Base-by-base conservation (phyloP, 2,888 invertebrate species). In the Spatulosminthurus flaviceps region DNA sequence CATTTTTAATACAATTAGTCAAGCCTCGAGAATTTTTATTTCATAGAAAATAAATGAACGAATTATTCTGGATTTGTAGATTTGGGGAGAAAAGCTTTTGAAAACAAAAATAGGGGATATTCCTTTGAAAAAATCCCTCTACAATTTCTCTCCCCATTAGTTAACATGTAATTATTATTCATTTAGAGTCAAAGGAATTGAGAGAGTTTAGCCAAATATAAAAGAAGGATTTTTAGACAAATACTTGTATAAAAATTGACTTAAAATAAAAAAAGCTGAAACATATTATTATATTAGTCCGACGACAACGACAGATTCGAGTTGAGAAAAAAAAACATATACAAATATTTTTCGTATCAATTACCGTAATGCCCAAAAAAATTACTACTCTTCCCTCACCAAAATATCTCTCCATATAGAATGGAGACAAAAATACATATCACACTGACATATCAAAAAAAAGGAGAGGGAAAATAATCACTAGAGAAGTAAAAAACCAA, bases 231-330 rank as follows among this genome's bases (percentile, higher is more conserved):
- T 34, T 7, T 34, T 7, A 34, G 16, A 13, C 22, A 69, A 28
- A 24, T 28, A 69, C 24, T 34, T 34, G 34, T 9, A 34, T 34
- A 34, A 4, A 34, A 34, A 34, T 34, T 34, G 4, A 34, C 34
- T 34, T 34, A 9, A 9, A n/a, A n/a, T n/a, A n/a, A n/a, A n/a
- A n/a, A n/a, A 34, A 34, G 9, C 34, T 34, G 34, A 34, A 34
- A 34, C 34, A 34, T n/a, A n/a, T n/a, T n/a, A n/a, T n/a, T n/a
- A n/a, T n/a, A n/a, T 34, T 34, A 34, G 4, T 34, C 34, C 5
- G 34, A 34, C n/a, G n/a, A 34, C 69, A 69, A 69, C 69, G 69
- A 69, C 29, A 29, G 69, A 26, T 69, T 69, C 69, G 69, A 69
- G 69, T 69, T 29, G 16, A 26, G 28, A 69, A 69, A 29, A 24